Evolutionary conservation across 2,797 vertebrate genomes (phyloP), one percentile per base, ranked within the genome.

Genomic region (Gymnodraco acuticeps): DNA sequence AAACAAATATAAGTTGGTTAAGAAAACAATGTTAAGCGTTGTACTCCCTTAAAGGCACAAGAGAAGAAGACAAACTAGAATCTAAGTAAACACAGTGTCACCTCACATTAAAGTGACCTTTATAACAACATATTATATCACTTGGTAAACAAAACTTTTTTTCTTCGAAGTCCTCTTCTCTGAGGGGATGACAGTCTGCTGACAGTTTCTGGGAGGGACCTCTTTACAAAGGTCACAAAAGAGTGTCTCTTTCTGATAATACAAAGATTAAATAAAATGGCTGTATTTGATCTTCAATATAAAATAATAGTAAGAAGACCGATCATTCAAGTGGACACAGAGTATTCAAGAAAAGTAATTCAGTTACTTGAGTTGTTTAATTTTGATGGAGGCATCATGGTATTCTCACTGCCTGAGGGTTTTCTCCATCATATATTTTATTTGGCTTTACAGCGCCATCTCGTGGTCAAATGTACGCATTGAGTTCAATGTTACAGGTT

Each of bases 31-130:
- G 48, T 69, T 55, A 59, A 54, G 9, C 23, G 41, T 52, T 43
- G 52, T 4, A 10, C 51, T 71, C 17, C 43, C 65, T 65, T 59
- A 38, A 69, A 80, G 75, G 72, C 68, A 58, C 2, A n/a, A 23
- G 7, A 58, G 66, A 90, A 90, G 88, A 90, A 74, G 87, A 73
- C 78, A 66, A 87, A 90, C 92, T 76, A 86, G 92, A 92, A 88
- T 72, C 77, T 88, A 83, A 88, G 81, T 60, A 86, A 93, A 94
- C 82, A 89, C 47, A 42, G 27, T 3, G 56, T 78, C 43, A 55
- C 66, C 70, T 71, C 42, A 64, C 41, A 53, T 17, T 63, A 23
- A 82, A 72, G 78, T 77, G 80, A 19, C 10, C 68, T 61, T 10
- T 54, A 19, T 60, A 72, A 66, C 17, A 73, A 47, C 54, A 80